Base-by-base conservation (phyloP, 2,888 invertebrate species). In the Nymphalis c-album region DNA sequence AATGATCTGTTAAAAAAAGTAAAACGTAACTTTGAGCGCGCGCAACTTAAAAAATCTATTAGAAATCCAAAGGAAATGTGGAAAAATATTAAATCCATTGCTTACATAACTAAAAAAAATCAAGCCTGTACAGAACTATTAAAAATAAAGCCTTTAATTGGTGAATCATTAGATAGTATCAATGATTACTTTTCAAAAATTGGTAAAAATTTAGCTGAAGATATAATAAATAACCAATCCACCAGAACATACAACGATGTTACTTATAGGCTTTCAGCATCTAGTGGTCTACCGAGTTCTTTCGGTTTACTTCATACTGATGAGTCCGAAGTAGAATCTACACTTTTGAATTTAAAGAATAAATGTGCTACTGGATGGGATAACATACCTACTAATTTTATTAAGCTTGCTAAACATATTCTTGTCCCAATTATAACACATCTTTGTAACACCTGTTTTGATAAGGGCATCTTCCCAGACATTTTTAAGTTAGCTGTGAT, bases 1-100 rank as follows among this genome's bases (percentile, higher is more conserved):
- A 76, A 72, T 26, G 67, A 67, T 3, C 26, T 76, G 0, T 51
- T 77, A 7, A 76, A 75, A 58, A 73, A 67, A 60, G 20, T 72
- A 0, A 76, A 76, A 68, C 40, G 35, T 8, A 55, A 65, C 3
- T 71, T 69, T 22, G 75, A 76, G 64, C 45, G 26, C 35, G n/a
- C 46, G 45, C 46, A 60, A 55, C 46, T 60, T 40, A n/a, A 51
- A 58, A 63, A 61, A 51, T 57, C 16, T n/a, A 50, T n/a, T 57
- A 65, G 46, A 53, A 64, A 31, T 20, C 57, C 10, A 55, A 62
- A 35, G 18, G 35, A 31, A 20, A 48, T 45, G 50, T 63, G 67
- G 55, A 58, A 60, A 46, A 47, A 50, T 64, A 63, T 63, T 7
- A 63, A 55, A 47, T 55, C 22, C 5, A 26, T 57, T 31, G 35